Percentiles rank a stretch among this genome's conserved stretches.
phyloP scores from a whole-genome alignment of 2,888 invertebrate genomes.

The Tiliacea citrago region DNA sequence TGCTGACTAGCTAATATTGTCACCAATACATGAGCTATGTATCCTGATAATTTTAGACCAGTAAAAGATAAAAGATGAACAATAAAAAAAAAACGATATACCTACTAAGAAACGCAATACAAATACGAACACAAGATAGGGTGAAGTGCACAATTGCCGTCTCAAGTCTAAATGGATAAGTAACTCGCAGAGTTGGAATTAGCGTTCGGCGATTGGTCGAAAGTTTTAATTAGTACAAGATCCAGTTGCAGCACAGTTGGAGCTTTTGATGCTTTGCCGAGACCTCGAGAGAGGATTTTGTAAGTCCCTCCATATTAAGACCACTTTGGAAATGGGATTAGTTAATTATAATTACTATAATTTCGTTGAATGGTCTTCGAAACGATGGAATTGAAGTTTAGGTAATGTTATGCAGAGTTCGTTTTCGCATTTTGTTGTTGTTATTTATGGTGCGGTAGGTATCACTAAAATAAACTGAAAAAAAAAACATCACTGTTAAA shows the following conservation, averaged over 20 bases:
- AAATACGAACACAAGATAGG: constrained; percentile 46
- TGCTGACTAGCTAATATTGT: no score
- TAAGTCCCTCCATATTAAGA: constrained; percentile 51
- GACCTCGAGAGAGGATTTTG: constrained; percentile 48
- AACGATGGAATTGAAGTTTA: constrained; percentile 2
- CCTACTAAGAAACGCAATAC: constrained; percentile 41
- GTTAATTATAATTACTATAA: constrained; percentile 55
- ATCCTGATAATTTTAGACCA: neutral
- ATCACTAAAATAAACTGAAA: neutral
- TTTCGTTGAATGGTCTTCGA: constrained; percentile 33
- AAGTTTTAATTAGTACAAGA: constrained; percentile 72
- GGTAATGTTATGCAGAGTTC: neutral
- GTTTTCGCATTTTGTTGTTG: neutral
- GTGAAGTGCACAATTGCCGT: constrained; percentile 60
- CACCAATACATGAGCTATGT: no score
- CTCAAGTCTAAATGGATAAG: constrained; percentile 63
- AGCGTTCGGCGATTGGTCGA: constrained; percentile 68
- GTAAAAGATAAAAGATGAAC: neutral
- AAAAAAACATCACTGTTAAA: neutral
- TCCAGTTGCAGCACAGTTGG: constrained; percentile 66
- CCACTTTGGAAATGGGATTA: constrained; percentile 42
- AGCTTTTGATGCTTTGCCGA: constrained; percentile 59
- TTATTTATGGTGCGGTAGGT: neutral
- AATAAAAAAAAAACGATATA: constrained; percentile 9
- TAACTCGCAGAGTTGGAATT: constrained; percentile 64